Evolutionary conservation across 2,797 vertebrate genomes (phyloP).

Genomic region (Benthosema pterotum): DNA sequence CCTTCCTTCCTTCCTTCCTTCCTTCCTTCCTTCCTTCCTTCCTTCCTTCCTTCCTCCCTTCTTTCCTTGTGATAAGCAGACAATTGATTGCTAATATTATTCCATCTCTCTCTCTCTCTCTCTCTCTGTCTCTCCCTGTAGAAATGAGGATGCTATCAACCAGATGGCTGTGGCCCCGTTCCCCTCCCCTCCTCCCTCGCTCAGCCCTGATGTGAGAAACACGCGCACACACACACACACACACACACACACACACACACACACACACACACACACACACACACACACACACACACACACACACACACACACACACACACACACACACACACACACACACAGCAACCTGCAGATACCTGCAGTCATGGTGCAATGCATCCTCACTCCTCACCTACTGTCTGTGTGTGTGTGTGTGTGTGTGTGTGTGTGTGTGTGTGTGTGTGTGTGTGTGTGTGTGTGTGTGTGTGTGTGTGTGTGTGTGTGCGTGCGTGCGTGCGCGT

Average conservation of each 20-base stretch:
- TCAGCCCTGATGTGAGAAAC: conserved; percentile 79
- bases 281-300: conserved; percentile 1
- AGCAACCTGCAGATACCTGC: no score
- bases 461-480: conserved; percentile 14
- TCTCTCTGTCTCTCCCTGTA: conserved; percentile 48
- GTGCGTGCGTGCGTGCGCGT: conserved; percentile 10
- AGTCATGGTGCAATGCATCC: no score
- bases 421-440: conserved; percentile 2
- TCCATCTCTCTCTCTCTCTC: background rate
- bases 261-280: background rate
- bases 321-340: no score
- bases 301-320: background rate
- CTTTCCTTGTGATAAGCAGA: no score
- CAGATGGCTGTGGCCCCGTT: conserved; percentile 92
- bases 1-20: no score
- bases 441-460: conserved; percentile 24
- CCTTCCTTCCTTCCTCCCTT: no score
- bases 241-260: conserved; percentile 10
- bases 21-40: no score
- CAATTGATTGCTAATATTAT: no score
- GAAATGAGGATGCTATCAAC: conserved; percentile 89
- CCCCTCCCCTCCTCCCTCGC: conserved; percentile 71
- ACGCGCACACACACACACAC: background rate
- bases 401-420: background rate
- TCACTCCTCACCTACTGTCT: no score